These are phyloP conservation scores for Oncorhynchus keta DNA, from an alignment of 2,113 vertebrate genomes.

Conservation along the genomic window DNA sequence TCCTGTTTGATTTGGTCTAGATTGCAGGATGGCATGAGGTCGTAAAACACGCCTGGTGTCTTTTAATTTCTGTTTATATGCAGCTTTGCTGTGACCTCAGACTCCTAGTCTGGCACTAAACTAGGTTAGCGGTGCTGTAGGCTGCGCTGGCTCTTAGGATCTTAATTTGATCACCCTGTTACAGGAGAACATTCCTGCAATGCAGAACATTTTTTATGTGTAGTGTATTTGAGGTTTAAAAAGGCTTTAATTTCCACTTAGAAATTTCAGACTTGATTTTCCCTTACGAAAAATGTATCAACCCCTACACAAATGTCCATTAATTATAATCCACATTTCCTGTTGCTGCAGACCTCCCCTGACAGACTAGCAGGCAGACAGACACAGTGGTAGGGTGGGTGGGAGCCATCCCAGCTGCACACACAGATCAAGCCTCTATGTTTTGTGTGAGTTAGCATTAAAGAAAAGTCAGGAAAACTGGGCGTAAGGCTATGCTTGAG, in stretches of 20 bases:
- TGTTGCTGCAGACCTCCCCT: background rate
- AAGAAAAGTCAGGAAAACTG: background rate
- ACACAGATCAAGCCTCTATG: background rate
- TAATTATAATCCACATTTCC: too few species aligned
- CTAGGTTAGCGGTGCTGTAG: too few species aligned
- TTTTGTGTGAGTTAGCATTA: background rate
- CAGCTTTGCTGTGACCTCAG: background rate
- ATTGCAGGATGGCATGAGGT: background rate
- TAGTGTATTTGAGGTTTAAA: too few species aligned
- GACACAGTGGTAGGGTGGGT: background rate
- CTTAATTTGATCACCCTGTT: too few species aligned
- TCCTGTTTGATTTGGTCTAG: conserved; percentile 5
- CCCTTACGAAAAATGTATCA: too few species aligned
- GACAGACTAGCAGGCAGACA: background rate
- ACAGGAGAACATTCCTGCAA: background rate
- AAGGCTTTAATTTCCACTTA: too few species aligned
- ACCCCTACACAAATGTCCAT: too few species aligned
- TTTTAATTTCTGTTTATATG: background rate
- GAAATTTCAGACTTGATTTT: too few species aligned
- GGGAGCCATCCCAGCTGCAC: background rate
- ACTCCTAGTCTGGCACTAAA: background rate
- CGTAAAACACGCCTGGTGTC: background rate
- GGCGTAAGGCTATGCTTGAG: background rate
- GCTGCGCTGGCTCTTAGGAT: background rate
- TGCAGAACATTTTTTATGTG: background rate